Conservation (phyloP, 2,888 invertebrate genomes). For the Onchidella celtica region DNA sequence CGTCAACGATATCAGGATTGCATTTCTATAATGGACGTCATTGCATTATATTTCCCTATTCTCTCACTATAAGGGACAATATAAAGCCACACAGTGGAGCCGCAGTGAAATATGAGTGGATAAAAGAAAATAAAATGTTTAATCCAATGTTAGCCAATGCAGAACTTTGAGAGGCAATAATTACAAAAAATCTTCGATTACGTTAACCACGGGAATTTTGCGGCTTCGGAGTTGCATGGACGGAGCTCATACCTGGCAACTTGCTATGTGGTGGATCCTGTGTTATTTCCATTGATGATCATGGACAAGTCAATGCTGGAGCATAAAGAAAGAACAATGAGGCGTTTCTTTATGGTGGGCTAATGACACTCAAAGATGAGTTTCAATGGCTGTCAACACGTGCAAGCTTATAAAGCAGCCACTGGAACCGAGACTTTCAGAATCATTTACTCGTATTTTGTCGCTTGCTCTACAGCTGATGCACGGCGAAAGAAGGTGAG, state of each 20-base stretch:
- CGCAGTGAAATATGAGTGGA: too few species aligned
- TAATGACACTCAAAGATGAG: conserved; percentile 80
- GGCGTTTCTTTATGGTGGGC: not conserved
- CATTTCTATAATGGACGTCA: too few species aligned
- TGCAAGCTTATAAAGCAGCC: conserved; percentile 89
- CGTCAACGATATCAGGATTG: too few species aligned
- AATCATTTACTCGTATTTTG: conserved; percentile 91
- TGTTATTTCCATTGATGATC: conserved; percentile 2
- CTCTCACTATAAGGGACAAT: too few species aligned
- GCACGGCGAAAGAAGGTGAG: conserved; percentile 91
- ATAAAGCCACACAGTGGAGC: too few species aligned
- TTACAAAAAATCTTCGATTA: too few species aligned
- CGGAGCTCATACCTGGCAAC: conserved; percentile 10
- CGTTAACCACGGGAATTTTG: too few species aligned
- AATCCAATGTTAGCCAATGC: too few species aligned
- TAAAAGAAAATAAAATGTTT: too few species aligned
- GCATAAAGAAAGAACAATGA: not conserved
- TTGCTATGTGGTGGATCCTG: not conserved
- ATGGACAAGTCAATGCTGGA: not conserved
- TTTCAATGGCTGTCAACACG: conserved; percentile 91
- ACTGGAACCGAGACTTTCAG: conserved; percentile 88
- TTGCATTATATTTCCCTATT: too few species aligned
- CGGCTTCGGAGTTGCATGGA: too few species aligned
- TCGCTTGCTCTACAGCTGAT: conserved; percentile 88
- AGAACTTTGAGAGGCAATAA: too few species aligned